These are phyloP conservation scores for Rhagologus leucostigma DNA, from an alignment of 2,113 vertebrate genomes.

Conservation along the genomic window DNA sequence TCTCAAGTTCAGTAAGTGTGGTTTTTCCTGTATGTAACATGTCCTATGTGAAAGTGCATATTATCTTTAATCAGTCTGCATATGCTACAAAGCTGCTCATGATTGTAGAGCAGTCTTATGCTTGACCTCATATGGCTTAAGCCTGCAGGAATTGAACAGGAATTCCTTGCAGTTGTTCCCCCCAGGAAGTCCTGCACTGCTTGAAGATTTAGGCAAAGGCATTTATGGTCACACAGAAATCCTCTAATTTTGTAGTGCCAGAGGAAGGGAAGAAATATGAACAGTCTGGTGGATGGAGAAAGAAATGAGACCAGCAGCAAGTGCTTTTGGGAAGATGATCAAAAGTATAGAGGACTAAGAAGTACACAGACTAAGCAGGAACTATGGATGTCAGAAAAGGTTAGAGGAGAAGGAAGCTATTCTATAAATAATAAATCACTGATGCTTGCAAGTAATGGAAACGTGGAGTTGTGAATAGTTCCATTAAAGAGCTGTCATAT, in stretches of 20 bases:
- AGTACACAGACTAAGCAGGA: neutral
- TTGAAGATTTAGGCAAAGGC: neutral
- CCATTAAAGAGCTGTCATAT: neutral
- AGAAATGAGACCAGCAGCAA: neutral
- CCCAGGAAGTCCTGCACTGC: neutral
- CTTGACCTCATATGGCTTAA: neutral
- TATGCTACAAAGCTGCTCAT: neutral
- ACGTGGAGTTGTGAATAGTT: neutral
- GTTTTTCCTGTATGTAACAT: neutral
- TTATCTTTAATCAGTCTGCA: neutral
- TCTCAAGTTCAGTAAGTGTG: neutral
- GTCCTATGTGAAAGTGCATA: neutral
- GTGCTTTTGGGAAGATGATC: neutral
- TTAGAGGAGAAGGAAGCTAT: neutral
- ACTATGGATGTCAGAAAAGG: neutral
- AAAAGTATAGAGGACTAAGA: neutral
- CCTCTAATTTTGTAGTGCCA: neutral
- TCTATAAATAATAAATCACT: neutral
- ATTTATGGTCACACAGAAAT: neutral
- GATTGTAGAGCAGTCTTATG: neutral
- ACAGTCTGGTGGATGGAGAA: neutral
- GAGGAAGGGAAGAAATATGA: neutral
- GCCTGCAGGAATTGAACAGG: neutral
- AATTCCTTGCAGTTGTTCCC: neutral
- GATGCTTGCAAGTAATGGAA: neutral